Base-by-base conservation (phyloP, 2,888 invertebrate species). In the Cosmia pyralina region DNA sequence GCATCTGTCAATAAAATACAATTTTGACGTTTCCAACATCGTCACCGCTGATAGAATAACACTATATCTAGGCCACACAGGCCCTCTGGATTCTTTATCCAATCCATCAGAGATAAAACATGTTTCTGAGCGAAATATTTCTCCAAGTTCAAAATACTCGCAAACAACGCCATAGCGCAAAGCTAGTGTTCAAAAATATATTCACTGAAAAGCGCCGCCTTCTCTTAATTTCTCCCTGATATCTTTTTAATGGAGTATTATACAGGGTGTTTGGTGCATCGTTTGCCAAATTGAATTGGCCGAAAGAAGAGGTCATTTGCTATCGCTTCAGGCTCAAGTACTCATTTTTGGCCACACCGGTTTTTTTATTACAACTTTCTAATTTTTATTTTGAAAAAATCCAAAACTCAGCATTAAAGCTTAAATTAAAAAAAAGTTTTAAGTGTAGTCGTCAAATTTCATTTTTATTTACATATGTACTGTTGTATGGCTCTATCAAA, bases 201-300 rank as follows among this genome's bases (percentile, higher is more conserved):
- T 81, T 67, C 53, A 76, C 72, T 76, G 71, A 34, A 65, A 44
- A 77, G 62, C 69, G 57, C 64, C 66, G 58, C 46, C 34, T 67
- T 55, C 57, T 38, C 78, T 85, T 85, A 83, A 78, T 85, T 85
- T 75, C 77, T 55, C 70, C 50, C 44, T 83, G 78, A 85, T 85
- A 85, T 84, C 65, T 83, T 81, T 84, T 81, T 85, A 84, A 84
- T 85, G 74, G 72, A 72, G 72, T 80, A 80, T 80, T 82, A 75
- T 69, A 69, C n/a, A n/a, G n/a, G n/a, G n/a, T n/a, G n/a, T n/a
- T n/a, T n/a, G n/a, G n/a, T n/a, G n/a, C n/a, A n/a, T n/a, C n/a
- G n/a, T n/a, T n/a, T n/a, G n/a, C n/a, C n/a, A n/a, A n/a, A n/a
- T n/a, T n/a, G n/a, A n/a, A n/a, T n/a, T n/a, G n/a, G n/a, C n/a